A percentile compares a stretch with the other conserved stretches of the same genome.
Conservation (phyloP, 2,113 vertebrate genomes). For the Pleuronectes platessa region DNA sequence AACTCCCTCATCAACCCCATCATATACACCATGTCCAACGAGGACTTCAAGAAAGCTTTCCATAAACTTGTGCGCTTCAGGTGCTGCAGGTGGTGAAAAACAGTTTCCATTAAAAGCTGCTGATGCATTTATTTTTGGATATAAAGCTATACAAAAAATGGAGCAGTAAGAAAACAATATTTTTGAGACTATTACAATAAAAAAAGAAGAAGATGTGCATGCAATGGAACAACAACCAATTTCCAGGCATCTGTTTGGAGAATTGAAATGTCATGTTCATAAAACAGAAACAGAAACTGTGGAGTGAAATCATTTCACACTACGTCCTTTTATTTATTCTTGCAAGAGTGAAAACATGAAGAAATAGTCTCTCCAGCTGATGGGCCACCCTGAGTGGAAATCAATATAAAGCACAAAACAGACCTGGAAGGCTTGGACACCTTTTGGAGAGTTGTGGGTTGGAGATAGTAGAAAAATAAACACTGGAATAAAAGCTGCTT, state of each 20-base stretch:
- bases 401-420: not conserved
- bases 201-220: not conserved
- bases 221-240: not conserved
- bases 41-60: constrained; percentile 96
- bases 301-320: not conserved
- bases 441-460: not conserved
- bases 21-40: constrained; percentile 95
- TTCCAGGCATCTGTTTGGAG: not conserved
- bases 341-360: not conserved
- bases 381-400: not conserved
- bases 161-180: not conserved
- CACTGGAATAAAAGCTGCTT: not conserved
- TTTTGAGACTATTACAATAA: not conserved
- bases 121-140: not conserved
- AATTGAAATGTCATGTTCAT: not conserved
- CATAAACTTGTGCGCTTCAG: constrained; percentile 89
- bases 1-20: constrained; percentile 97
- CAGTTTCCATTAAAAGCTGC: not conserved
- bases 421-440: not conserved
- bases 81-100: constrained; percentile 72
- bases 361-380: not conserved
- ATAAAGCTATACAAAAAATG: not conserved
- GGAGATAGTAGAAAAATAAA: not conserved
- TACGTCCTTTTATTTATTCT: not conserved
- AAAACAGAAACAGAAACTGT: not conserved